phyloP scores from a whole-genome alignment of 2,113 vertebrate genomes.

The Thinocorus orbignyianus region DNA sequence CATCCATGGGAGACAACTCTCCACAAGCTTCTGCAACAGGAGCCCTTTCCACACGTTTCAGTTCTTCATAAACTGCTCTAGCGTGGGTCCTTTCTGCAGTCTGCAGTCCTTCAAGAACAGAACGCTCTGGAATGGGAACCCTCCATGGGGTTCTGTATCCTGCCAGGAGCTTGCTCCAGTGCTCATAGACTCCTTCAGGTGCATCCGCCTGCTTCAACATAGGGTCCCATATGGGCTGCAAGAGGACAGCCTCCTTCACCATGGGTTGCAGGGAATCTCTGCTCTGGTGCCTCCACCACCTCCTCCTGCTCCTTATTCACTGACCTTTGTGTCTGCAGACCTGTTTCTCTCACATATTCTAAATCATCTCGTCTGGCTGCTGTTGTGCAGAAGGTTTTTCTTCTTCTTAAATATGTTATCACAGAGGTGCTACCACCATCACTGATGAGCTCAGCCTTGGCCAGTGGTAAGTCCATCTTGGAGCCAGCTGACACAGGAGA shows the following conservation, averaged over 20 bases:
- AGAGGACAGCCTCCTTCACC: not conserved
- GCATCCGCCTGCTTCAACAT: rapidly evolving
- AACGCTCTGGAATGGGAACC: not conserved
- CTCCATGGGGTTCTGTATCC: not conserved
- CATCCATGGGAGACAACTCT: not conserved
- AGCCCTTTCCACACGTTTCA: not conserved
- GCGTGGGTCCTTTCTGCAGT: not conserved
- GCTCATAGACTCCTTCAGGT: not conserved
- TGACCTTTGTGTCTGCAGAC: not conserved
- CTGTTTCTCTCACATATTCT: not conserved
- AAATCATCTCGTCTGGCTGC: not conserved
- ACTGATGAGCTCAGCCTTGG: not conserved
- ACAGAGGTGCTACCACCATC: rapidly evolving
- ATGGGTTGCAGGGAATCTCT: not conserved
- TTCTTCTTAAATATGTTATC: not conserved
- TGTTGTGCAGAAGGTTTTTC: not conserved
- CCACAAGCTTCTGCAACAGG: not conserved
- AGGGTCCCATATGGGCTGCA: not conserved
- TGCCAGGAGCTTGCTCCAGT: not conserved
- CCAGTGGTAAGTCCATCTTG: rapidly evolving
- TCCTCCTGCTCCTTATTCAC: not conserved
- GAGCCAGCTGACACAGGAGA: rapidly evolving
- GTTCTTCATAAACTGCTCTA: not conserved
- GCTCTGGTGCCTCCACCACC: rapidly evolving
- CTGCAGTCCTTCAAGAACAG: not conserved